phyloP scores from a whole-genome alignment of 2,113 vertebrate genomes.

The Ptilonorhynchus violaceus region DNA sequence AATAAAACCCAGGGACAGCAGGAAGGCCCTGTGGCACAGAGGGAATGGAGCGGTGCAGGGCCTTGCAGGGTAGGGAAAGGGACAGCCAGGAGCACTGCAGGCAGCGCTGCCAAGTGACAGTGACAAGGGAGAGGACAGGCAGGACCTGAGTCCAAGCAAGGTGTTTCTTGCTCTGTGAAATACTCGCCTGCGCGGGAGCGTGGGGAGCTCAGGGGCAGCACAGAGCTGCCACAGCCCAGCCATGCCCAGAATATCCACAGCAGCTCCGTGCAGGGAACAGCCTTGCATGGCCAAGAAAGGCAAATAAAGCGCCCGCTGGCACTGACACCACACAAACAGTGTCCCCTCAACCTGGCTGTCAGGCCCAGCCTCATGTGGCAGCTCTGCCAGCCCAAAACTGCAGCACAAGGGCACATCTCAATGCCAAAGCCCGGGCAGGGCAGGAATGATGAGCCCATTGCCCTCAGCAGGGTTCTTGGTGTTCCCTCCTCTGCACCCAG shows the following conservation, averaged over 20 bases:
- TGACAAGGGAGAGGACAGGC: not conserved
- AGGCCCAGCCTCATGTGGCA: not conserved
- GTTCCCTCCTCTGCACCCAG: rapidly evolving
- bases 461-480: not conserved
- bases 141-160: not conserved
- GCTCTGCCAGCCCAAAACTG: not conserved
- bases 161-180: not conserved
- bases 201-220: not conserved
- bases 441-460: rapidly evolving
- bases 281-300: not conserved
- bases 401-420: rapidly evolving
- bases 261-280: not conserved
- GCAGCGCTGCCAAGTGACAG: not conserved
- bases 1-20: not conserved
- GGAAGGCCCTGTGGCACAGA: not conserved
- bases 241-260: not conserved
- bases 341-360: rapidly evolving
- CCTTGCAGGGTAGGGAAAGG: not conserved
- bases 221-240: rapidly evolving
- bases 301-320: not conserved
- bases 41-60: rapidly evolving
- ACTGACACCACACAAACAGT: not conserved
- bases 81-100: not conserved
- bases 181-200: rapidly evolving
- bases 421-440: not conserved